These are phyloP conservation scores for Hylyphantes graminicola DNA, from an alignment of 1,140 invertebrate species.

Conservation along the genomic window DNA sequence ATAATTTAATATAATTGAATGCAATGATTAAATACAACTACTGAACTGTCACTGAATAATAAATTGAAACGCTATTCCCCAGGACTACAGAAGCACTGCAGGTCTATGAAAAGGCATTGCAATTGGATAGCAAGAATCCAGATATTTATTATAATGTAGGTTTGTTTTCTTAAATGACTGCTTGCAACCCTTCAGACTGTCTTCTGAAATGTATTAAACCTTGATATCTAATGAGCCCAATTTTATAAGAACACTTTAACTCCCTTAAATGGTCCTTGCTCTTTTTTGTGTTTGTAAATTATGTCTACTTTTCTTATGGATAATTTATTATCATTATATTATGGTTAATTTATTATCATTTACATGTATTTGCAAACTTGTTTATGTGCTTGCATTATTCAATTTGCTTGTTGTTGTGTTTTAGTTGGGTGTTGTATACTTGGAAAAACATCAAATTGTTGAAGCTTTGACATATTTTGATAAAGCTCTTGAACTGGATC, in stretches of 20 bases:
- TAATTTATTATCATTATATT: too few species aligned
- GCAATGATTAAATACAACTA: too few species aligned
- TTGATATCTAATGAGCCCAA: too few species aligned
- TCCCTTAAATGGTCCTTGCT: not conserved
- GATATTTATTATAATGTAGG: slow-evolving; percentile 97
- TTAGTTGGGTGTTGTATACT: slow-evolving; percentile 90
- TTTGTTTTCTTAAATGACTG: slow-evolving; percentile 60
- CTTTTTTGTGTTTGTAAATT: too few species aligned
- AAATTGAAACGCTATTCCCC: slow-evolving; percentile 11
- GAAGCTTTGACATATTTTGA: slow-evolving; percentile 92
- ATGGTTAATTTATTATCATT: not conserved
- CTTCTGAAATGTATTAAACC: not conserved
- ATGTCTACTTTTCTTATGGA: too few species aligned
- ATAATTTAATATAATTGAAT: not conserved
- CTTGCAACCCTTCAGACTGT: not conserved
- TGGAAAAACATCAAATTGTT: slow-evolving; percentile 90
- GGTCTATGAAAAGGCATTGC: slow-evolving; percentile 91
- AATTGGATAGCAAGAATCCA: slow-evolving; percentile 94
- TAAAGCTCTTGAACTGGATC: slow-evolving; percentile 91
- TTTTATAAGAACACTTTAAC: not conserved
- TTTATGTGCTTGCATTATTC: not conserved
- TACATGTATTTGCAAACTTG: not conserved
- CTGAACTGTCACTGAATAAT: not conserved
- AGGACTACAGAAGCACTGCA: slow-evolving; percentile 93
- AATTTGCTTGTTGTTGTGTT: slow-evolving; percentile 55